Base-by-base conservation (phyloP, 2,113 vertebrate species). In the Melierax canorus region DNA sequence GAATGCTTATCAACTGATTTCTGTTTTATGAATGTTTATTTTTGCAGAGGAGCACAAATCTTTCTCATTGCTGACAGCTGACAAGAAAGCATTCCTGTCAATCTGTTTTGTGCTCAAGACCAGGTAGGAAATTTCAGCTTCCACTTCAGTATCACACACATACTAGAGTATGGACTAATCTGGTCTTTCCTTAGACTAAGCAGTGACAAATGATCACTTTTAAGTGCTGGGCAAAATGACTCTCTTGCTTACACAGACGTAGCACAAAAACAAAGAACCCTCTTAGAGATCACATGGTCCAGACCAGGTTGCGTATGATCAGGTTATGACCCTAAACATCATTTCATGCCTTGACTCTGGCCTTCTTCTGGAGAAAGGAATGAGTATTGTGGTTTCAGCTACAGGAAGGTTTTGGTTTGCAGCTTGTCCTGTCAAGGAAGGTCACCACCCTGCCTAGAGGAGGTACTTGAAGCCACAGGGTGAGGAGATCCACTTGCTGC, bases 261-360 rank as follows among this genome's bases (percentile, higher is more conserved):
- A 95, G 86, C 13, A 63, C 9, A 85, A 84, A 88, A 87, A 87
- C 94, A 96, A 96, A 97, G 90, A 72, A 83, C 64, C n/a, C 77
- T 94, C 92, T 96, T 87, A 87, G n/a, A 76, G 77, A 95, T 95
- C 92, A 96, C 94, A 97, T 69, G 96, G 87, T 73, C 69, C 48
- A 82, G 72, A 79, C 84, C 95, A 96, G 90, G 95, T 97, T 90
- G 69, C 93, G 90, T 97, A 97, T 96, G 94, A 97, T 93, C 90
- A 91, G 95, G 96, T 95, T 95, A 96, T 97, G 96, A 97, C 74
- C 87, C 58, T 50, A 20, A 76, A 72, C 68, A 41, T 48, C 41
- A 48, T 86, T 89, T 93, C 58, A 53, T 78, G 27, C 73, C 87
- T 92, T 93, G 58, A 91, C 7, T 96, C 43, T 16, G 21, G 16